Conservation (phyloP, 2,797 vertebrate genomes). For the Pelochelys cantorii region DNA sequence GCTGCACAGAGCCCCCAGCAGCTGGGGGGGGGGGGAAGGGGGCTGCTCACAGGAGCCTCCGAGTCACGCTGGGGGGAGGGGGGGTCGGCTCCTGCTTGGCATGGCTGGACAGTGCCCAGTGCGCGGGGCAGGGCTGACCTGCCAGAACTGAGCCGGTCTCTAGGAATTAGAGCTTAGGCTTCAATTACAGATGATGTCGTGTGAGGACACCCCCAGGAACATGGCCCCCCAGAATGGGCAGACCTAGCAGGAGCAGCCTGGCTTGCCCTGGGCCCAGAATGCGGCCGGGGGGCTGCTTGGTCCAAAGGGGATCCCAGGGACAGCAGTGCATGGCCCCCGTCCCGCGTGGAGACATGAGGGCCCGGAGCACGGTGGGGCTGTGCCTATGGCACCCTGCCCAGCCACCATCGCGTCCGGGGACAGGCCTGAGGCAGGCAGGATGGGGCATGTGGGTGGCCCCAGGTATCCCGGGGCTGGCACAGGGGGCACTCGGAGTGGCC, state of each 20-base stretch:
- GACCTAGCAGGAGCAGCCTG: neutral
- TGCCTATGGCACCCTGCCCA: neutral
- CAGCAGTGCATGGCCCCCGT: neutral
- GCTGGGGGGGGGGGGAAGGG: neutral
- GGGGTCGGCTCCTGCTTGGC: neutral
- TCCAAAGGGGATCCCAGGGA: neutral
- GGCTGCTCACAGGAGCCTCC: neutral
- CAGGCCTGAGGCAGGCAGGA: too few species aligned
- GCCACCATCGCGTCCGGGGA: neutral
- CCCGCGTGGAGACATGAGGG: neutral
- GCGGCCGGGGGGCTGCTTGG: neutral
- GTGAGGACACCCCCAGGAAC: too few species aligned
- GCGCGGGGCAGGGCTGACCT: too few species aligned
- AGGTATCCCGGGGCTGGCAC: too few species aligned
- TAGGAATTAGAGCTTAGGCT: too few species aligned
- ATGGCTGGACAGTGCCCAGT: neutral
- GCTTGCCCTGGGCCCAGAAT: neutral
- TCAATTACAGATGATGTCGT: too few species aligned
- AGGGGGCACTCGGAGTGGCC: accelerated
- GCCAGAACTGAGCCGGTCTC: too few species aligned
- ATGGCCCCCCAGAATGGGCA: too few species aligned
- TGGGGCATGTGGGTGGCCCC: neutral
- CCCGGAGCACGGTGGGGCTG: neutral
- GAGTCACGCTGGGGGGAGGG: too few species aligned
- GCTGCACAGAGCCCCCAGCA: slow-evolving; percentile 26